Evolutionary conservation across 2,888 invertebrate species (phyloP), one percentile per base, ranked within the genome.

Genomic region (Operophtera brumata): DNA sequence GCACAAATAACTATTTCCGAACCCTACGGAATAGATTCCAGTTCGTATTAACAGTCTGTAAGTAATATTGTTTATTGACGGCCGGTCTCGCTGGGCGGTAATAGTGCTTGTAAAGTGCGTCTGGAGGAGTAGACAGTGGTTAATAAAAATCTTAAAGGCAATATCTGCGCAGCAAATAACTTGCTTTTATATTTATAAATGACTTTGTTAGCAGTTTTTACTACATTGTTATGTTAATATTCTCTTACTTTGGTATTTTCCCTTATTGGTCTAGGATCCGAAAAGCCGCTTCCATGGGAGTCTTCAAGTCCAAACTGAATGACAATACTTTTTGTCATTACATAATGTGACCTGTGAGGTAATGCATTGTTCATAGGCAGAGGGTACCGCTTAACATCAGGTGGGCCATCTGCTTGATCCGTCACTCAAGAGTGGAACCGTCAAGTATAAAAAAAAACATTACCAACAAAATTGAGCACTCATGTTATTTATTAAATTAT

Each of bases 71-170:
- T 54, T 54, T 50, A 49, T 47, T 50, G 54, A 47, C 54, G 48
- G 50, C 35, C 45, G 28, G 40, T 50, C 62, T 34, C 54, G 47
- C 34, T 30, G 61, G 57, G 61, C 45, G 59, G 59, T 55, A 53
- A 57, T 50, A 36, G 54, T 35, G 43, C 50, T 39, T 28, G 47
- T 30, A 59, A 60, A 63, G 61, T 59, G 48, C 49, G 61, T 59
- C 58, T 54, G 37, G 43, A 47, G 32, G 25, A 37, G 36, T 14
- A 41, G 53, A 47, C 50, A 51, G 46, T 28, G 34, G 46, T 49
- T 37, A 32, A 45, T 45, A 40, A 47, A 47, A 45, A 47, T 53
- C 35, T 47, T 5, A 6, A 40, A 48, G 43, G 36, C 36, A 53
- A 47, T 11, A 32, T 39, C 28, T 36, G 25, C 36, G 25, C 11